Evolutionary conservation across 2,888 invertebrate species (phyloP), one percentile per base, ranked within the genome.

Genomic region (Agonopterix arenella): DNA sequence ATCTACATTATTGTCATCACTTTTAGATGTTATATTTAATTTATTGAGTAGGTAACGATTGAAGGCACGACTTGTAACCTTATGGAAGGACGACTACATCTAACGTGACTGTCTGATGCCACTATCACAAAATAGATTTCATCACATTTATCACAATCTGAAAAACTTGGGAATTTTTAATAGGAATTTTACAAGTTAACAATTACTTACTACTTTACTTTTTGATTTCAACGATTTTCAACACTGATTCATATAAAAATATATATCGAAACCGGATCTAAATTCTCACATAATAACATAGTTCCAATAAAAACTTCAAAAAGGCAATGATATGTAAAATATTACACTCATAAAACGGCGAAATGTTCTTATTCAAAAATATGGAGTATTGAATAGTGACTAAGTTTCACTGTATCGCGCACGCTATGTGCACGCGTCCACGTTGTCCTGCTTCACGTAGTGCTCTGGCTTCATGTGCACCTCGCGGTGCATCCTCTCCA

Each of bases 401-500:
- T 59, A 52, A 28, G 10, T 11, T 41, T 55, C 49, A 58, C 58
- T 5, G 28, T 28, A 7, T 28, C 28, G 28, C 56, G 52, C 9
- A 13, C 4, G 43, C 75, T 88, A 89, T 57, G 88, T 86, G 79
- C 89, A 89, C 16, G 89, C 88, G 73, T 90, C 89, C 46, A 90
- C 81, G 78, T 88, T 84, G 75, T 89, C 88, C 73, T 84, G 82
- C 64, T 85, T 88, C 58, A 89, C 73, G 76, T 80, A 84, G 59
- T 81, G 81, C 53, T 90, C 90, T 49, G 85, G 85, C 69, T 89
- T 89, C 60, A 86, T 65, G 74, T 85, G 89, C 59, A 91, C 90
- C 73, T 93, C 93, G 76, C 94, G 93, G 70, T 95, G 95, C 94
- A 95, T 95, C 55, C 95, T 90, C 80, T 95, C 94, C 93, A 95